These are phyloP conservation scores for Oreochromis tanganicae DNA, from an alignment of 2,113 vertebrate species.

Conservation along the genomic window DNA sequence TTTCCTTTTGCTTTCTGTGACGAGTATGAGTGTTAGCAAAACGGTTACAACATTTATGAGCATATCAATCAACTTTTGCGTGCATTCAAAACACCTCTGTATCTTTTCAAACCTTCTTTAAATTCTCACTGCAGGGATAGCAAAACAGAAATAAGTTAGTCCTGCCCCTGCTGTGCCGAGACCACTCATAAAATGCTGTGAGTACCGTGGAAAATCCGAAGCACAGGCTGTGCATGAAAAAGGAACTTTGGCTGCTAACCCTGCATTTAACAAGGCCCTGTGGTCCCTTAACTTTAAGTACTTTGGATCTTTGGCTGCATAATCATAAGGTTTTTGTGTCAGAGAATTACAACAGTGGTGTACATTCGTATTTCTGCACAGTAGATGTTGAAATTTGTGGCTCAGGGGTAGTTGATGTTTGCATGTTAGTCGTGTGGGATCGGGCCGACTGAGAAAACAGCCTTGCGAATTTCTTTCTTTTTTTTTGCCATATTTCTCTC, in stretches of 20 bases:
- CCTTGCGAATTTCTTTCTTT: not conserved
- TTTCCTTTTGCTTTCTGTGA: not conserved
- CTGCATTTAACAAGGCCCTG: conserved; percentile 45
- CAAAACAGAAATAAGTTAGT: conserved; percentile 49
- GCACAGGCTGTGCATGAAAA: not conserved
- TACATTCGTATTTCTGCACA: not conserved
- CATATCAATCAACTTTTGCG: not conserved
- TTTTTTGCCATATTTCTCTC: not conserved
- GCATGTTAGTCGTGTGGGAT: not conserved
- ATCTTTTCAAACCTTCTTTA: not conserved
- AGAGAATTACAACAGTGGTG: conserved; percentile 5
- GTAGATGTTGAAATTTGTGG: conserved; percentile 16
- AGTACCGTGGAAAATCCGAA: conserved; percentile 37
- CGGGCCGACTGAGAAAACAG: not conserved
- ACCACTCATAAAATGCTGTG: conserved; percentile 45
- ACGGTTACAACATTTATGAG: not conserved
- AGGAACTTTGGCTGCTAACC: conserved; percentile 20
- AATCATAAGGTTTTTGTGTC: not conserved
- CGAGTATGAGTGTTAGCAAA: not conserved
- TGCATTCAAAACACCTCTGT: not conserved
- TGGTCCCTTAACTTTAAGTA: conserved; percentile 34
- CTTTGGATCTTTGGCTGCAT: conserved; percentile 9
- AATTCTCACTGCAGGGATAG: conserved; percentile 19
- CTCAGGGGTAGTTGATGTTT: not conserved
- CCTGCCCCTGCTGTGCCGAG: conserved; percentile 35